Evolutionary conservation across 2,113 vertebrate species (phyloP).

Genomic region (Phodopus roborovskii): DNA sequence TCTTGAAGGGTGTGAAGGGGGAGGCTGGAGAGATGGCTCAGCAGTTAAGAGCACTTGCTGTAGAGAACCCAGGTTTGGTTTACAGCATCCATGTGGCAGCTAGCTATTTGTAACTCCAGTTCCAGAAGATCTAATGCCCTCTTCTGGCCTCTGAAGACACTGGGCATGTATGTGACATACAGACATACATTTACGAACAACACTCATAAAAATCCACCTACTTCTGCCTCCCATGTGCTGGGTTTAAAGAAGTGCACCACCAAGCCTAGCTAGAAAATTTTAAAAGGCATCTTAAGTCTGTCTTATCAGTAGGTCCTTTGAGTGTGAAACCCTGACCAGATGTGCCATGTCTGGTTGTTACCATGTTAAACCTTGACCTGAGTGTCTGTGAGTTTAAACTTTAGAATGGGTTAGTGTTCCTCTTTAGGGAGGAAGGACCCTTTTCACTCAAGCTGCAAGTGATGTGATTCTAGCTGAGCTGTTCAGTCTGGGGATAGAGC

Average conservation of each 20-base stretch:
- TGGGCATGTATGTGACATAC: neutral
- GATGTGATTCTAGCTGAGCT: neutral
- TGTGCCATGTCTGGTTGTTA: neutral
- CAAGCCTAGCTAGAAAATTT: neutral
- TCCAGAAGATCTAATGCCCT: neutral
- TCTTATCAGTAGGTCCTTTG: slow-evolving; percentile 13
- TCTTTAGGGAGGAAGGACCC: neutral
- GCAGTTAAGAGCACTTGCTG: neutral
- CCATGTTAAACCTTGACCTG: neutral
- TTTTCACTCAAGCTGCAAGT: neutral
- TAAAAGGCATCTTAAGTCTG: neutral
- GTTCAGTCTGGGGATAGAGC: neutral
- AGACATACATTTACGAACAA: neutral
- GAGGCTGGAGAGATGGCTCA: neutral
- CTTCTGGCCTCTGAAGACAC: neutral
- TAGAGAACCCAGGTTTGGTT: neutral
- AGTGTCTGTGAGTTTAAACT: neutral
- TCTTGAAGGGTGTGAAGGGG: neutral
- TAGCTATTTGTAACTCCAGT: neutral
- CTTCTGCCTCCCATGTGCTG: neutral
- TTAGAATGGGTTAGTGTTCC: neutral
- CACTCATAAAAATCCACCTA: neutral
- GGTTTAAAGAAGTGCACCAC: neutral
- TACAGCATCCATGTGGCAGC: neutral
- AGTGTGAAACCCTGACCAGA: neutral